These are phyloP conservation scores for Origma solitaria DNA, from an alignment of 2,113 vertebrate genomes.

Conservation along the genomic window DNA sequence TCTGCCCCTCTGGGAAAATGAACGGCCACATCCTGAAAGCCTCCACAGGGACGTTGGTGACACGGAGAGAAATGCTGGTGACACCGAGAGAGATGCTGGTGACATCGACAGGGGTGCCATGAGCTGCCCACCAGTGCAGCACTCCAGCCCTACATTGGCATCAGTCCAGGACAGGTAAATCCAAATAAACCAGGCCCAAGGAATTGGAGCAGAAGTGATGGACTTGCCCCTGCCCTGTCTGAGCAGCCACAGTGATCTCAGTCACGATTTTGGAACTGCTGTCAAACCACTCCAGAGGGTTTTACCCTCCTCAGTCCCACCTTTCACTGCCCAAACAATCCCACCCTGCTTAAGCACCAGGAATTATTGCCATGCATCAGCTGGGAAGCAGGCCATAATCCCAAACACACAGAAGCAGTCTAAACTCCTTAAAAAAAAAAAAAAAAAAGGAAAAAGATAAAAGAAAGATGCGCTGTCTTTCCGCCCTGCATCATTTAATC, in stretches of 20 bases:
- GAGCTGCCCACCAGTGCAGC: too few species aligned
- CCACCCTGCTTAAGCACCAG: background rate
- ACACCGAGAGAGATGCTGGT: background rate
- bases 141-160: background rate
- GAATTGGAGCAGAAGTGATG: background rate
- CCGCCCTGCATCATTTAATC: background rate
- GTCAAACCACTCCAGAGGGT: background rate
- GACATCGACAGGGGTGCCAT: too few species aligned
- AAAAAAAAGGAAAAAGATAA: background rate
- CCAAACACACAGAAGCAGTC: background rate
- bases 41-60: accelerated
- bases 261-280: background rate
- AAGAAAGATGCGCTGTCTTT: background rate
- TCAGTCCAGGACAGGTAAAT: background rate
- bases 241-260: background rate
- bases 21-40: background rate
- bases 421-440: background rate
- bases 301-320: background rate
- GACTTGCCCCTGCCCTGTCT: accelerated
- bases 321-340: background rate
- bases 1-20: background rate
- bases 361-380: slow-evolving; percentile 25
- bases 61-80: background rate
- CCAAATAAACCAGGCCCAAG: background rate
- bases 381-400: background rate